Evolutionary conservation across 1,140 invertebrate species (phyloP), one percentile per base, ranked within the genome.

Genomic region (Dendroctonus valens): DNA sequence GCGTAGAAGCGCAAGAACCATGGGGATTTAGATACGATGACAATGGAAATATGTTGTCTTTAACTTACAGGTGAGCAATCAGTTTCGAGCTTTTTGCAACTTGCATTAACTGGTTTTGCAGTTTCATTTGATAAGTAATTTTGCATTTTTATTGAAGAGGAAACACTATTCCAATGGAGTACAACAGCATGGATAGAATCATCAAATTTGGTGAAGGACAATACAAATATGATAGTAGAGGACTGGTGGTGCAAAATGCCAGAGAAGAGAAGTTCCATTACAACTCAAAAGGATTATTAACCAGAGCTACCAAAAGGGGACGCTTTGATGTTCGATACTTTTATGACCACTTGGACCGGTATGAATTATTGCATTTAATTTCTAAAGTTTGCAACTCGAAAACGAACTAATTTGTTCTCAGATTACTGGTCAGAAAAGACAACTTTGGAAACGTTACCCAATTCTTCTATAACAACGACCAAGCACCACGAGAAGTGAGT

Each of bases 21-120:
- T 98, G 96, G 96, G 89, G 90, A 40, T 98, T 96, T 80, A 86
- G 89, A 51, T 98, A 98, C 73, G 96, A 98, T 74, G 87, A 91
- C 52, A 97, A 97, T 75, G 94, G 94, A 2, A 98, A 98, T 75
- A 89, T 98, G 85, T 79, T 95, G 0, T 93, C 91, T 0, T 82
- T 98, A 6, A 93, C 90, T 0, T 93, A 94, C 74, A 77, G 79
- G 80, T 81, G 73, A 15, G 54, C 40, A 53, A 6, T 1, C 6
- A 1, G 0, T n/a, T 50, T 46, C 44, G 41, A 59, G 6, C 11
- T 11, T 41, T 57, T 40, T n/a, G n/a, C n/a, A n/a, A n/a, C n/a
- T n/a, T n/a, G n/a, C n/a, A n/a, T n/a, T n/a, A n/a, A n/a, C n/a
- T n/a, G n/a, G n/a, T n/a, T 57, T 9, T 3, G 11, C 3, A 26